Base-by-base conservation (phyloP, 2,113 vertebrate species). In the Nesoenas mayeri region DNA sequence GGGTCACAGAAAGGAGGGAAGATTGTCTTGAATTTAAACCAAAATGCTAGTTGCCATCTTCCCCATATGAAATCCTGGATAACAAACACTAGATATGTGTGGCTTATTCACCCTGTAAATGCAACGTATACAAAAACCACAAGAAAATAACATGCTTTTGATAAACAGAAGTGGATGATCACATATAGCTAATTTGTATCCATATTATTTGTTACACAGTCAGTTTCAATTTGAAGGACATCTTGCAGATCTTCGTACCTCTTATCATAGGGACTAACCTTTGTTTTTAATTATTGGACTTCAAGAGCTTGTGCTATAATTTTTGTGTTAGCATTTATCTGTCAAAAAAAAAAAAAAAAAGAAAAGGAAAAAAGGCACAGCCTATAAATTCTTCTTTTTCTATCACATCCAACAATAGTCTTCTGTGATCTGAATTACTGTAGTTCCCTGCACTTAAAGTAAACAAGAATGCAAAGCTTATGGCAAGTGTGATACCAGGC, bases 381-480 rank as follows among this genome's bases (percentile, higher is more conserved):
- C 34, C 85, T 94, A 85, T 96, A 97, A 97, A 98, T 96, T 66
- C 71, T 95, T 71, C 89, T 95, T 80, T 97, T 93, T 85, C 93
- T 79, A 91, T 91, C 73, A 85, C 40, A 87, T 95, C 82, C 71
- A 95, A 93, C n/a, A 97, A 94, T 66, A 91, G 73, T 12, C 69
- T 96, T 95, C 95, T 95, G 93, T 96, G 92, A 85, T 81, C 85
- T 87, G 73, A 96, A 58, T 80, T 87, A 80, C 89, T 6, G 2
- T 77, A 93, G 79, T 91, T 96, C 88, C 74, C 73, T 66, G 24
- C 29, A 85, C 70, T 73, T 86, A 25, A 32, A 48, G 5, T 11
- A 90, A 83, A 85, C 42, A 67, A 20, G 28, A 79, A n/a, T 26
- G 31, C 18, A 94, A 79, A 85, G n/a, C 50, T 80, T 69, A 70